Evolutionary conservation across 2,888 invertebrate species (phyloP), one percentile per base, ranked within the genome.

Genomic region (Cinara cedri): DNA sequence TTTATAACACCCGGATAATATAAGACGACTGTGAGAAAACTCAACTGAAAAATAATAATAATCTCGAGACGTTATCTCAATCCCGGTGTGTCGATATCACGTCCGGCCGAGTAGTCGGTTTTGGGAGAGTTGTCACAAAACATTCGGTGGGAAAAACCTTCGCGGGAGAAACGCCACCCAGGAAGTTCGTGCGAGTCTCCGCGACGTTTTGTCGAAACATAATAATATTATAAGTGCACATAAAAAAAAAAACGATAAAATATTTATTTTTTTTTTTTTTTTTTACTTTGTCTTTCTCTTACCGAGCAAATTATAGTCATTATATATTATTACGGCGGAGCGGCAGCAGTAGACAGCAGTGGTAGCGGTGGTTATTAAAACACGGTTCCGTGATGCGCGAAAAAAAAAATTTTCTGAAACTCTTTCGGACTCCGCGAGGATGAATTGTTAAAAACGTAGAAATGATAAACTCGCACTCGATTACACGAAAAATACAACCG

Each of bases 301-400:
- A n/a, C n/a, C n/a, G n/a, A n/a, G n/a, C 63, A 65, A 75, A 75
- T 75, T 65, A 75, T 16, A 75, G 74, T 54, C 54, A 42, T 54
- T 54, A 55, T 19, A n/a, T 42, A 60, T 60, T 26, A 3, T 60
- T n/a, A 60, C 26, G 24, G 8, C 24, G 1, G 9, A 26, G 24
- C 8, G 8, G 19, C 10, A 16, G n/a, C n/a, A n/a, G 11, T 44
- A 46, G 34, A n/a, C 34, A 34, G 34, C 6, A 34, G 34, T 34
- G 3, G 34, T 34, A 34, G 6, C 6, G 6, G 34, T 34, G 34
- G 6, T 34, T 34, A 34, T 34, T 34, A 34, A 34, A 34, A 34
- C n/a, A n/a, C 34, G 34, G 34, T 34, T n/a, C 11, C 26, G 60
- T 49, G 26, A 26, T 62, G 72, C 62, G 72, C 54, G 72, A 72